A percentile compares a stretch with the other conserved stretches of the same genome.
Evolutionary conservation across 2,113 vertebrate species (phyloP).

Genomic region (Pavo muticus): DNA sequence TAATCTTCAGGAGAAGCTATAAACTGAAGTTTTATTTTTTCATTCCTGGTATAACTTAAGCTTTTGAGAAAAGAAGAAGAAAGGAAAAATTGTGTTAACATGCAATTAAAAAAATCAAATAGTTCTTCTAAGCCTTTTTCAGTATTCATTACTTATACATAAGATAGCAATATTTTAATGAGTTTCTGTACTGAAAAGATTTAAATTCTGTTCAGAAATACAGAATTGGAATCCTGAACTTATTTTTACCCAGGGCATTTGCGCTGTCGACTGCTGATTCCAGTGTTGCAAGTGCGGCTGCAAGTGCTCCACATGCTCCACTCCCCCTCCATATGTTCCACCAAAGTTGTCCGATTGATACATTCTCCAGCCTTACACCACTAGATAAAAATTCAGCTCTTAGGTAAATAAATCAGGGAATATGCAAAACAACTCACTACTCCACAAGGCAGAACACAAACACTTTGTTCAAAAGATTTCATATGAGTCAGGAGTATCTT

Average conservation of each 20-base stretch:
- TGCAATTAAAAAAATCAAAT: neutral
- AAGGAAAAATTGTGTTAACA: neutral
- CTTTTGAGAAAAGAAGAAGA: neutral
- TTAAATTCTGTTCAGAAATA: neutral
- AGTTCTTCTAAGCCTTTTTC: neutral
- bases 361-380: constrained; percentile 89
- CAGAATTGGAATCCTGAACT: neutral
- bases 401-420: constrained; percentile 70
- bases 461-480: neutral
- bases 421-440: constrained; percentile 57
- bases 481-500: neutral
- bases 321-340: constrained; percentile 74
- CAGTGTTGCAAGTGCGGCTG: constrained; percentile 84
- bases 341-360: constrained; percentile 75
- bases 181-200: neutral
- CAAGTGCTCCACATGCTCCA: constrained; percentile 85
- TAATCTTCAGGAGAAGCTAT: neutral
- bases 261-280: constrained; percentile 83
- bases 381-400: constrained; percentile 79
- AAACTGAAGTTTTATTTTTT: neutral
- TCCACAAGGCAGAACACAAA: constrained; percentile 14
- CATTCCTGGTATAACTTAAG: neutral
- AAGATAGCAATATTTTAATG: neutral
- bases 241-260: constrained; percentile 82
- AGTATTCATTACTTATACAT: neutral